These are phyloP conservation scores for Drosophila eugracilis DNA, from an alignment of 1,140 invertebrate species.

Conservation along the genomic window DNA sequence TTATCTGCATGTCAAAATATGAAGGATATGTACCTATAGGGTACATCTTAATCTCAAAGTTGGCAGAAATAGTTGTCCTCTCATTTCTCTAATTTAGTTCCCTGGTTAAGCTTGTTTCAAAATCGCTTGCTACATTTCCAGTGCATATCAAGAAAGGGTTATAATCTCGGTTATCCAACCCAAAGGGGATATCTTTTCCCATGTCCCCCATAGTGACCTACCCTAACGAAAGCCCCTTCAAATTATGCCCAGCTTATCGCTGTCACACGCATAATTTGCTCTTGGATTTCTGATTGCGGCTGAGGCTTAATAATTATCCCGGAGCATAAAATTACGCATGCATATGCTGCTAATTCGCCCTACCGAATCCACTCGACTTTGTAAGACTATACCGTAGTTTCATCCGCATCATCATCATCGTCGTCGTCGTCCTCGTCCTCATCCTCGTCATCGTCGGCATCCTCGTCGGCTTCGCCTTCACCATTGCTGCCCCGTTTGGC, in stretches of 20 bases:
- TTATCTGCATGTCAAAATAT: too few relatives aligned
- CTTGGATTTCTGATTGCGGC: slow-evolving; percentile 42
- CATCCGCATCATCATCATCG: slow-evolving; percentile 57
- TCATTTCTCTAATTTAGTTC: too few relatives aligned
- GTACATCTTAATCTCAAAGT: too few relatives aligned
- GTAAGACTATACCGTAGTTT: slow-evolving; percentile 61
- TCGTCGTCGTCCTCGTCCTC: slow-evolving; percentile 50
- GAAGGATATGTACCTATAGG: too few relatives aligned
- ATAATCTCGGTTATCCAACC: too few relatives aligned
- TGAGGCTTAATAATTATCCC: slow-evolving; percentile 61
- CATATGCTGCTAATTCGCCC: slow-evolving; percentile 42
- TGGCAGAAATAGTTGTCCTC: too few relatives aligned
- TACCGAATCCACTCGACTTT: slow-evolving; percentile 16
- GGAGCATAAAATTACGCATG: slow-evolving; percentile 57
- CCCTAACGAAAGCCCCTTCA: slow-evolving; percentile 6
- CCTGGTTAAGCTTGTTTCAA: too few relatives aligned
- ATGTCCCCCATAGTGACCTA: not conserved
- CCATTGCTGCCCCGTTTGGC: slow-evolving; percentile 27
- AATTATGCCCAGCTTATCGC: slow-evolving; percentile 43
- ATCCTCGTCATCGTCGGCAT: slow-evolving; percentile 41
- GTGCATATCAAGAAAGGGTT: too few relatives aligned
- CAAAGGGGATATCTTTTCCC: not conserved
- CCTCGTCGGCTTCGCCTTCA: slow-evolving; percentile 35
- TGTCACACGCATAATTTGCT: slow-evolving; percentile 63
- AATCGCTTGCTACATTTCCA: too few relatives aligned